phyloP scores from a whole-genome alignment of 2,113 vertebrate species.

The Oryzias curvinotus region DNA sequence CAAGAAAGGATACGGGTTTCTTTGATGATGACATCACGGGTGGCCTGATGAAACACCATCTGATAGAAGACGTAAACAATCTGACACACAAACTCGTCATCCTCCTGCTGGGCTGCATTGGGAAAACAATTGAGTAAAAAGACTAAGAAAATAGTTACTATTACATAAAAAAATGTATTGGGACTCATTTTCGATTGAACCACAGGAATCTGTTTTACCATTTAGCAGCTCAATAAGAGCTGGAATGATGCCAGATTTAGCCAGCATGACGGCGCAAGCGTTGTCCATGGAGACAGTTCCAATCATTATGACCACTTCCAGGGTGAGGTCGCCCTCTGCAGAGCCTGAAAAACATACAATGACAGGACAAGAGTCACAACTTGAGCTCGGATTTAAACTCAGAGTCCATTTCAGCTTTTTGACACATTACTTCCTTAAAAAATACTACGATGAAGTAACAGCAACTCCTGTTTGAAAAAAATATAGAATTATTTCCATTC shows the following conservation, averaged over 20 bases:
- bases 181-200: neutral
- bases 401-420: too few species aligned
- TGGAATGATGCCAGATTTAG: constrained; percentile 95
- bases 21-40: constrained; percentile 97
- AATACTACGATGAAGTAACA: too few species aligned
- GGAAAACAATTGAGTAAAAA: constrained; percentile 12
- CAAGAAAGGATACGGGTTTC: constrained; percentile 92
- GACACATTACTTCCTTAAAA: too few species aligned
- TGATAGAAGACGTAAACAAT: constrained; percentile 99
- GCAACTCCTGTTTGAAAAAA: neutral
- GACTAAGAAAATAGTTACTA: neutral
- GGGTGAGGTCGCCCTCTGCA: constrained; percentile 93
- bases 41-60: constrained; percentile 99
- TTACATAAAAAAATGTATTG: neutral
- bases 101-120: constrained; percentile 88
- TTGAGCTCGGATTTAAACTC: too few species aligned
- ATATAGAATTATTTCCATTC: neutral
- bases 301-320: constrained; percentile 98
- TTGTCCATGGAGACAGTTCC: constrained; percentile 97
- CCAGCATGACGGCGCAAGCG: constrained; percentile 92
- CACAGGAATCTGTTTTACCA: constrained; percentile 73
- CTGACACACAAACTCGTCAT: constrained; percentile 98
- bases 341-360: constrained; percentile 76
- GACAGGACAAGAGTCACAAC: neutral
- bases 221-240: constrained; percentile 94